Evolutionary conservation across 2,797 vertebrate species (phyloP), one percentile per base, ranked within the genome.

Genomic region (Acrocephalus scirpaceus): DNA sequence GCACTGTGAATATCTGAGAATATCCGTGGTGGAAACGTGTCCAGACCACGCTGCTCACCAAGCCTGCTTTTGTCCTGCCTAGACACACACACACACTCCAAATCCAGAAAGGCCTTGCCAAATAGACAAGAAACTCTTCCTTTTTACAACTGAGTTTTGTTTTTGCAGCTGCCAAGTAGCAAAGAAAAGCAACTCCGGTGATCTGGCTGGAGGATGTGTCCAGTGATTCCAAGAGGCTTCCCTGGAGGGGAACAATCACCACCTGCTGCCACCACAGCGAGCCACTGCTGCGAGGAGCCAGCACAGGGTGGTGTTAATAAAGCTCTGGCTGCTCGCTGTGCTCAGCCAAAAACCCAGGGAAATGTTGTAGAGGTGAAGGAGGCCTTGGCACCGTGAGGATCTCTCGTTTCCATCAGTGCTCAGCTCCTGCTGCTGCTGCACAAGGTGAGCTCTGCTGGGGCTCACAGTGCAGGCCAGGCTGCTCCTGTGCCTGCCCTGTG

Each of bases 131-230:
- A 87, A 66, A 51, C 30, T 51, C 78, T 88, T 64, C 38, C 66
- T 87, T 95, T 93, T 82, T 78, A 78, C 93, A 96, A 90, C 89
- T 88, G 78, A 57, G 51, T 67, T 95, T 91, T n/a, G 2, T 85
- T 96, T 95, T 73, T 85, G 81, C 84, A 92, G 91, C 92, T 96
- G 95, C 86, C 80, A 88, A 95, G 81, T 53, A 90, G 90, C 76
- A 87, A 67, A 90, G 80, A 82, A 96, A 95, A 93, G 88, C 81
- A 93, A 29, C 71, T 64, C 60, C 23, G 71, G 78, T 62, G 94
- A 93, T 81, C 27, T 40, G 91, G 93, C 87, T 86, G 85, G 73
- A 87, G 96, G 92, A 93, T 61, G 86, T 16, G 57, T 90, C 75
- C 44, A 62, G 19, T 3, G 64, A 53, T 82, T 93, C 67, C 72